Evolutionary conservation across 2,888 invertebrate species (phyloP).

Genomic region (Leptinotarsa peninsularis): DNA sequence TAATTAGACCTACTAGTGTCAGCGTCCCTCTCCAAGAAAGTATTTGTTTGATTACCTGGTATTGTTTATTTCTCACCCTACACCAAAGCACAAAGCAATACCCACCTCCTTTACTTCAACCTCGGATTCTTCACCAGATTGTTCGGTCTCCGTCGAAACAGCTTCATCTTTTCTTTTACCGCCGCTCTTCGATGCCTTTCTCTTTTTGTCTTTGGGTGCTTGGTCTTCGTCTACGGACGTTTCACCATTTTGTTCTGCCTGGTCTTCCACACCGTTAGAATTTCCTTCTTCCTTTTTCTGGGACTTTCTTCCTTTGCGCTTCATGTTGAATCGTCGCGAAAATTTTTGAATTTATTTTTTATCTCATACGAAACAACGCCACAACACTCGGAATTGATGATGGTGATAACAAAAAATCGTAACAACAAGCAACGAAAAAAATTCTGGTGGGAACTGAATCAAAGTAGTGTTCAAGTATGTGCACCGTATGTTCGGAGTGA

Average conservation of each 20-base stretch:
- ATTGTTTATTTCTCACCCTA: too few species aligned
- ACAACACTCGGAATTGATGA: not conserved
- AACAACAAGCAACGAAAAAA: conserved; percentile 18
- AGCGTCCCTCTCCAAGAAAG: too few species aligned
- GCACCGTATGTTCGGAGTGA: not conserved
- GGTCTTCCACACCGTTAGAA: conserved; percentile 43
- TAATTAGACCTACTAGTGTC: too few species aligned
- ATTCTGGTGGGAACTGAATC: not conserved
- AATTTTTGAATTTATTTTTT: not conserved
- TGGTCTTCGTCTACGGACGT: conserved; percentile 50
- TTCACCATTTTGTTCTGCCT: conserved; percentile 46
- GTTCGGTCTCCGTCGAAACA: conserved; percentile 26
- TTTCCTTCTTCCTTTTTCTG: conserved; percentile 37
- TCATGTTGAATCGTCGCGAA: conserved; percentile 27
- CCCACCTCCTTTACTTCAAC: conserved; percentile 39
- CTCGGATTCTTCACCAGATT: conserved; percentile 25
- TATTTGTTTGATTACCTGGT: too few species aligned
- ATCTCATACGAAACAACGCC: not conserved
- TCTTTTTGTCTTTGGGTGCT: conserved; percentile 54
- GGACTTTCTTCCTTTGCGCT: conserved; percentile 40
- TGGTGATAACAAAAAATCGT: not conserved
- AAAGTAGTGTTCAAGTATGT: too few species aligned
- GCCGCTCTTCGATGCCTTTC: conserved; percentile 47
- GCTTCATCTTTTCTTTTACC: conserved; percentile 45
- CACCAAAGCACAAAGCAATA: conserved; percentile 13